These are phyloP conservation scores for Apteryx owenii DNA, from an alignment of 2,113 vertebrate genomes.

Conservation along the genomic window DNA sequence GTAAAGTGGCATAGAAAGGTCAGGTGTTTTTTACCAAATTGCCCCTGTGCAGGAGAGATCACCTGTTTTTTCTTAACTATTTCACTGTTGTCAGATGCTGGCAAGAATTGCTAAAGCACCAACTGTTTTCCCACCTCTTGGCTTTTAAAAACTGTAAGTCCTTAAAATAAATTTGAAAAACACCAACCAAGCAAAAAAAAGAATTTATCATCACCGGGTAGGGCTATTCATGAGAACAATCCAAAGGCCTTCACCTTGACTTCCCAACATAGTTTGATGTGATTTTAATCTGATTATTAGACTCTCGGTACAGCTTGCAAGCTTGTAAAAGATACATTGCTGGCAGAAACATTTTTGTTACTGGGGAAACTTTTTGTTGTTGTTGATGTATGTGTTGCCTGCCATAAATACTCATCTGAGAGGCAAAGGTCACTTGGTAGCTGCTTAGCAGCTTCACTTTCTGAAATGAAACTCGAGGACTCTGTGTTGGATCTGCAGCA, in stretches of 20 bases:
- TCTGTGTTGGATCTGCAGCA: not conserved
- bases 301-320: slow-evolving; percentile 61
- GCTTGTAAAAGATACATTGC: slow-evolving; percentile 73
- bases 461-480: slow-evolving; percentile 57
- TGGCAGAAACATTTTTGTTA: slow-evolving; percentile 61
- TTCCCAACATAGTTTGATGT: slow-evolving; percentile 61
- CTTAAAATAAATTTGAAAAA: slow-evolving; percentile 63
- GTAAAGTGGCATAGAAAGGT: not conserved
- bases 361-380: slow-evolving; percentile 57
- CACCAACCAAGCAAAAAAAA: slow-evolving; percentile 48
- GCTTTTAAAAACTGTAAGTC: slow-evolving; percentile 30
- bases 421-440: slow-evolving; percentile 69
- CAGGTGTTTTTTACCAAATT: not conserved
- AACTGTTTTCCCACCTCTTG: slow-evolving; percentile 1
- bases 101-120: slow-evolving; percentile 2
- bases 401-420: slow-evolving; percentile 64
- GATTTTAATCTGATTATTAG: slow-evolving; percentile 77
- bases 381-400: slow-evolving; percentile 64
- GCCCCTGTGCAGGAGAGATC: not conserved
- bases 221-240: slow-evolving; percentile 65
- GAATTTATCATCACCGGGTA: slow-evolving; percentile 59
- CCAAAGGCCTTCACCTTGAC: slow-evolving; percentile 69
- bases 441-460: slow-evolving; percentile 70
- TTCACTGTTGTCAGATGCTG: not conserved
- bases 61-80: not conserved